phyloP scores from a whole-genome alignment of 1,140 invertebrate genomes.

The Heliconius nattereri region DNA sequence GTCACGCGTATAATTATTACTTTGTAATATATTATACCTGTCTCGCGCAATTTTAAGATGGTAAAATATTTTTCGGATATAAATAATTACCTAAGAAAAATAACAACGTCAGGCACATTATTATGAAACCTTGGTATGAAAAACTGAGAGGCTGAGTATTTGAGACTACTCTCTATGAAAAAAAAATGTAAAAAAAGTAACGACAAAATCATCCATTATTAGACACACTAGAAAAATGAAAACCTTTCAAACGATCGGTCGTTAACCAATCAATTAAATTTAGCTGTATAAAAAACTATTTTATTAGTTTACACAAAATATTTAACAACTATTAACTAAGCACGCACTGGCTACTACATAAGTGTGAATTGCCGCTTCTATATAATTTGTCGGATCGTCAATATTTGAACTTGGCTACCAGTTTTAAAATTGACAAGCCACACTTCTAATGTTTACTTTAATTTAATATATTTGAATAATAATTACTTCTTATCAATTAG shows the following conservation, averaged over 20 bases:
- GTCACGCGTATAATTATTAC: no score
- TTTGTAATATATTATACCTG: no score
- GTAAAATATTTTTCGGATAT: no score
- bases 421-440: not conserved
- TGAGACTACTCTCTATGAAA: not conserved
- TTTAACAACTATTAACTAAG: not conserved
- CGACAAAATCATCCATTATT: not conserved
- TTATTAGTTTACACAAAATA: slow-evolving; percentile 4
- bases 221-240: not conserved
- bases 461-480: not conserved
- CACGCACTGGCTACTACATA: not conserved
- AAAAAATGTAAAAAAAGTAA: not conserved
- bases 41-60: no score
- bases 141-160: not conserved
- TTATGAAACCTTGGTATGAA: no score
- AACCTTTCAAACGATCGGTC: not conserved
- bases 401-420: not conserved
- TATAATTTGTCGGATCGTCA: not conserved
- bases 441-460: not conserved
- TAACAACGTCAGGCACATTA: no score
- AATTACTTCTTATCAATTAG: not conserved
- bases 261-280: no score
- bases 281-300: not conserved
- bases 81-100: no score
- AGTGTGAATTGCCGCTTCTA: not conserved